phyloP scores from a whole-genome alignment of 2,113 vertebrate species.

The Ornithorhynchus anatinus region DNA sequence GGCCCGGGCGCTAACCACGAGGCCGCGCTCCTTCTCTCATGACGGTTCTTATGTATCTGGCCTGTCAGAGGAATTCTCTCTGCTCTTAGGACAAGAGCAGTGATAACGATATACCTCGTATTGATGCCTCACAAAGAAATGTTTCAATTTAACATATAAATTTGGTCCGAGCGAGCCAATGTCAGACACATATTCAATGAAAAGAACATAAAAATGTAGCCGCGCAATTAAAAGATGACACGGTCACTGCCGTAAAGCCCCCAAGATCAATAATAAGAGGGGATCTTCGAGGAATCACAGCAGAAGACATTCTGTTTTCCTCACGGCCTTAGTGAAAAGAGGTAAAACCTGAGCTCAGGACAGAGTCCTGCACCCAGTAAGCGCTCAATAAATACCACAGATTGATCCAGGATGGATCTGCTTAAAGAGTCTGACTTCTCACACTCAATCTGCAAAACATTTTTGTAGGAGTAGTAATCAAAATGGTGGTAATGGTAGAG shows the following conservation, averaged over 20 bases:
- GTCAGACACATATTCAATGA: slow-evolving; percentile 19
- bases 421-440: too few species aligned
- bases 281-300: not conserved
- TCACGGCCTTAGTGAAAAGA: not conserved
- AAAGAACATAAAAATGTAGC: slow-evolving; percentile 53
- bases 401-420: too few species aligned
- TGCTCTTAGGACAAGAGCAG: not conserved
- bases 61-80: not conserved
- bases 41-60: too few species aligned
- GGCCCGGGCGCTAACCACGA: too few species aligned
- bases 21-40: too few species aligned
- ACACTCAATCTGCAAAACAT: too few species aligned
- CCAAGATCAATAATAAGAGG: slow-evolving; percentile 30
- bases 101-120: slow-evolving; percentile 49
- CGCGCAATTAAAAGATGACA: slow-evolving; percentile 53
- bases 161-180: slow-evolving; percentile 27
- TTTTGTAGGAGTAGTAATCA: too few species aligned
- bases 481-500: too few species aligned
- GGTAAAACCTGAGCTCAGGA: too few species aligned
- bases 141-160: slow-evolving; percentile 53
- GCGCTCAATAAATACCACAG: too few species aligned
- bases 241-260: slow-evolving; percentile 43
- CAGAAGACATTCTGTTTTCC: not conserved
- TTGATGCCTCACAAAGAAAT: slow-evolving; percentile 56
- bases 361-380: too few species aligned